These are phyloP conservation scores for Stegana nigrithorax DNA, from an alignment of 2,888 invertebrate genomes.

Conservation along the genomic window DNA sequence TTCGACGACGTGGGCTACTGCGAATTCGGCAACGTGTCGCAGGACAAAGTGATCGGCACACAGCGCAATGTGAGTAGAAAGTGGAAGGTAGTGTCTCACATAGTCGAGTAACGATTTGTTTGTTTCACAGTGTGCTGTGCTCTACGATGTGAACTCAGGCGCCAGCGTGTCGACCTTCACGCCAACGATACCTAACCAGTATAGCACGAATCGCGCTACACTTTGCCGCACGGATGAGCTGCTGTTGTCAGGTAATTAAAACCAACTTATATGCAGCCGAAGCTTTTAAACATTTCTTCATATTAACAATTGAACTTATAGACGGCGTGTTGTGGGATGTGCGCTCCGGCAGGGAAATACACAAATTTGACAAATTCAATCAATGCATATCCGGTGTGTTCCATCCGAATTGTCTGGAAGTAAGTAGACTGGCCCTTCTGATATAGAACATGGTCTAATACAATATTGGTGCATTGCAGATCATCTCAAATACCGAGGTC, in stretches of 20 bases:
- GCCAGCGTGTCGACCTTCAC: constrained; percentile 78
- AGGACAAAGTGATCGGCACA: constrained; percentile 91
- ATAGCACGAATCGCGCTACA: constrained; percentile 92
- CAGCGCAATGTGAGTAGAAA: constrained; percentile 74
- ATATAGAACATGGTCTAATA: background rate
- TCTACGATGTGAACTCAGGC: constrained; percentile 90
- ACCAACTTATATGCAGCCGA: no score
- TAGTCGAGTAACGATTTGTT: background rate
- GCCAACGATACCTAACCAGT: constrained; percentile 89
- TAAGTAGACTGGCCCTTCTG: constrained; percentile 59
- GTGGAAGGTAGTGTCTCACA: background rate
- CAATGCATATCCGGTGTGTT: constrained; percentile 95
- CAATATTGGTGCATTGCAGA: constrained; percentile 69
- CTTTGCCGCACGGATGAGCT: constrained; percentile 94
- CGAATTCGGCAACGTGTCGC: constrained; percentile 87
- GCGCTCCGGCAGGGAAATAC: constrained; percentile 86
- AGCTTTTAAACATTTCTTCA: background rate
- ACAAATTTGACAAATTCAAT: constrained; percentile 98
- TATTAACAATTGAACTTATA: constrained; percentile 44
- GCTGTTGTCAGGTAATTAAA: constrained; percentile 78
- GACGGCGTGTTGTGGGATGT: constrained; percentile 98
- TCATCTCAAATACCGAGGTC: constrained; percentile 97
- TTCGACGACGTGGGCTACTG: constrained; percentile 89
- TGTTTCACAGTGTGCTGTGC: constrained; percentile 67
- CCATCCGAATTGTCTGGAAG: constrained; percentile 95